Evolutionary conservation across 2,797 vertebrate species (phyloP), one percentile per base, ranked within the genome.

Genomic region (Malurus splendens): DNA sequence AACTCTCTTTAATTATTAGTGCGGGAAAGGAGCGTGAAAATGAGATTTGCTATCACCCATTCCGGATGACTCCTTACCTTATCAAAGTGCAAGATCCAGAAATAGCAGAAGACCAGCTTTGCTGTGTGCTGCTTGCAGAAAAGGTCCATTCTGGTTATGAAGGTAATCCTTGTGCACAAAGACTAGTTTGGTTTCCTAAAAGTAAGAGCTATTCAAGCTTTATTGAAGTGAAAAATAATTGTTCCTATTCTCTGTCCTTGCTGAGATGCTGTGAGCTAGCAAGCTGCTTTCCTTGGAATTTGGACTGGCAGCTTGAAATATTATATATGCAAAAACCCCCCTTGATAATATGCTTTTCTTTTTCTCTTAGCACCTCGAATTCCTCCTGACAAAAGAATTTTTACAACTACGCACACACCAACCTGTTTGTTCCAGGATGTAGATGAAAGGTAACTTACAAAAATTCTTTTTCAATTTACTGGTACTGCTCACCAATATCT

Each of bases 71-170:
- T 2, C 99, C 99, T 11, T 99, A 99, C 90, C 97, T 98, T 94
- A 98, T 98, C 97, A 98, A 98, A 96, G 98, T 99, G 67, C 98
- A 98, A 71, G 98, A 98, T 89, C 96, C 90, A 0, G 97, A 94
- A 24, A 97, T 97, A 20, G 87, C 97, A 2, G 98, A 98, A 68
- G 98, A 98, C 86, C 98, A 99, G 94, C 98, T 98, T 90, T 99
- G 98, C 97, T 99, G 99, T 94, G 97, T 99, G 85, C 96, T 99
- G 89, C 98, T 99, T 96, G 99, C 99, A 7, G 99, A 99, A 96
- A 97, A 98, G 80, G 98, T 99, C 73, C 99, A 99, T 96, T 99
- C 99, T 6, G 99, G 99, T 78, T 99, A 99, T 32, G 99, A 99
- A 97, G 99, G 99, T 99, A 96, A 96, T 30, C 7, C 30, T 55